Base-by-base conservation (phyloP, 2,113 vertebrate genomes). In the Bambusicola thoracicus region DNA sequence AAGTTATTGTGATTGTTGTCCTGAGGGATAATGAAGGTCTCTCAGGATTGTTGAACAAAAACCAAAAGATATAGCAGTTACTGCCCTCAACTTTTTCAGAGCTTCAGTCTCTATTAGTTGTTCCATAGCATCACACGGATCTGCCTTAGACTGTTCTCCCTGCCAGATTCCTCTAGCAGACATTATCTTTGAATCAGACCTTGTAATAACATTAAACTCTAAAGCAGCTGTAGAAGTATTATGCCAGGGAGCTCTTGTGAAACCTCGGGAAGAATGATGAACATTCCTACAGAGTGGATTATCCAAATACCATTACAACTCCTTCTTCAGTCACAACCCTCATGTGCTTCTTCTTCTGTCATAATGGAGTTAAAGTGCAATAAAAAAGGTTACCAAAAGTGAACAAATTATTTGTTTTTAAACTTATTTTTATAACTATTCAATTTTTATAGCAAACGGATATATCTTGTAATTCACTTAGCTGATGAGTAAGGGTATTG, bases 171-270 rank as follows among this genome's bases (percentile, higher is more conserved):
- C 66, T 79, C 62, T 59, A 81, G 77, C 82, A 94, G 85, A 89
- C 87, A 92, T 93, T 95, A 65, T 91, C 67, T 93, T 82, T 91
- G 90, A 95, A 84, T 97, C 92, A 93, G 82, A 82, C 94, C 77
- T 93, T 94, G 89, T 96, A 94, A 91, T 93, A 93, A 91, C 80
- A 90, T 94, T 83, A 93, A 91, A 24, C 68, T 93, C 62, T 56
- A 81, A 91, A 95, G 89, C 92, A 95, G 94, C 95, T 95, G 95
- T 91, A 93, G 89, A 70, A 90, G 89, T 41, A 27, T 91, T 93
- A 81, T 95, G 93, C 93, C 94, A 97, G 70, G 66, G 92, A 97
- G 90, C 77, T 91, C 87, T 96, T 96, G 89, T 94, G 95, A 96
- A 97, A 95, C 79, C 43, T 93, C 55, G 68, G 66, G 75, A 94